Base-by-base conservation (phyloP, 2,113 vertebrate genomes). In the Orthonyx spaldingii region DNA sequence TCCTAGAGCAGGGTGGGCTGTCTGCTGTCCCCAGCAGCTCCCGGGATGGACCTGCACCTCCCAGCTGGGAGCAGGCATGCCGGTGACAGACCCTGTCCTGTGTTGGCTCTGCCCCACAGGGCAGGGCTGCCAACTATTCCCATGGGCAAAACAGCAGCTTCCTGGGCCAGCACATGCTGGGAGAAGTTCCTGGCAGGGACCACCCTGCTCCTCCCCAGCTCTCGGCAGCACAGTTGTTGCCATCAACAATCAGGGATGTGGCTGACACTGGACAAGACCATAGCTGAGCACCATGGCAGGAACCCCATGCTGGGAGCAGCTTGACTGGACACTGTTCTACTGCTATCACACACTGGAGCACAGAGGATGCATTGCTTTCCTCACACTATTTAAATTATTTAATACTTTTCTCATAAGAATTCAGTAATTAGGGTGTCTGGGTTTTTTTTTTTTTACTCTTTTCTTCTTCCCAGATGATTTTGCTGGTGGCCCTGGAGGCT, bases 301-400 rank as follows among this genome's bases (percentile, higher is more conserved):
- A 68, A 30, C 32, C 39, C 60, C 8, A 11, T 16, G 27, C 78
- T 9, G 13, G 80, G 57, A 79, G 77, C 61, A 72, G 93, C 86
- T 61, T 81, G 80, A 76, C 76, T 23, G 1, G 68, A 78, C 60
- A 39, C 78, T 83, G 39, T 90, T 88, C 41, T 84, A 55, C 55
- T 0, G 24, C 85, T 72, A 7, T 87, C 82, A 84, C 89, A 93
- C 97, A 96, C 96, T 97, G 96, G 96, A 97, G 90, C 84, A 94
- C 44, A 77, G 89, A 91, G 90, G 92, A 90, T 65, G 70, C 44
- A 5, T 79, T 28, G 60, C 84, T 92, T 91, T 68, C 84, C 87
- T 93, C 91, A 65, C 28, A 44, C 94, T 97, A 92, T 97, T 98
- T 98, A 98, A 98, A 84, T 97, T 97, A 98, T 98, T 96, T 95